A percentile compares a stretch with the other conserved stretches of the same genome.
Conservation (phyloP, 2,113 vertebrate genomes). For the Chaetura pelagica region DNA sequence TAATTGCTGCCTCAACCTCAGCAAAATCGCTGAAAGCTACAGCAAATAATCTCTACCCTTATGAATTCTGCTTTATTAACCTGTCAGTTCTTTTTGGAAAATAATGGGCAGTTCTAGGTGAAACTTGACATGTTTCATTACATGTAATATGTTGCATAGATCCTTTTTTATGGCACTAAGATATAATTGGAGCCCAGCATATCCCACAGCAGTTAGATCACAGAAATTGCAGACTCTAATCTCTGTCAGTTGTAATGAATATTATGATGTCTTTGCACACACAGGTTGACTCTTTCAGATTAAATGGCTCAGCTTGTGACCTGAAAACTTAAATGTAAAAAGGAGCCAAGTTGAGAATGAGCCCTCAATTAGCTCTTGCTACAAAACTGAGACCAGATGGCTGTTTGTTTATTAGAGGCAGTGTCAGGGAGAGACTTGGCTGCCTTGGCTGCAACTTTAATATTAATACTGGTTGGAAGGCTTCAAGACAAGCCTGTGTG, state of each 20-base stretch:
- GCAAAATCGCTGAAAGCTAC: slow-evolving; percentile 26
- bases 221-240: slow-evolving; percentile 30
- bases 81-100: slow-evolving; percentile 46
- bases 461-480: not conserved
- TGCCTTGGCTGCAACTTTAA: not conserved
- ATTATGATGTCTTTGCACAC: not conserved
- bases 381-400: not conserved
- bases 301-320: not conserved
- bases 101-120: slow-evolving; percentile 48
- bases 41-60: slow-evolving; percentile 43
- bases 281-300: not conserved
- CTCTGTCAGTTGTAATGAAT: not conserved
- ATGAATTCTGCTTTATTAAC: slow-evolving; percentile 55
- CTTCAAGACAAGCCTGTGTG: not conserved
- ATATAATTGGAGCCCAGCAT: not conserved
- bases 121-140: slow-evolving; percentile 53
- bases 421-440: not conserved
- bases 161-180: slow-evolving; percentile 13
- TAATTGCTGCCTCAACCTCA: slow-evolving; percentile 41
- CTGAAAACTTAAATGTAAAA: not conserved
- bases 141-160: not conserved
- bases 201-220: slow-evolving; percentile 20
- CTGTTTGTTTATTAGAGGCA: not conserved
- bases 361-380: not conserved
- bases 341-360: not conserved